Evolutionary conservation across 2,113 vertebrate genomes (phyloP), one percentile per base, ranked within the genome.

Genomic region (Gobio gobio): DNA sequence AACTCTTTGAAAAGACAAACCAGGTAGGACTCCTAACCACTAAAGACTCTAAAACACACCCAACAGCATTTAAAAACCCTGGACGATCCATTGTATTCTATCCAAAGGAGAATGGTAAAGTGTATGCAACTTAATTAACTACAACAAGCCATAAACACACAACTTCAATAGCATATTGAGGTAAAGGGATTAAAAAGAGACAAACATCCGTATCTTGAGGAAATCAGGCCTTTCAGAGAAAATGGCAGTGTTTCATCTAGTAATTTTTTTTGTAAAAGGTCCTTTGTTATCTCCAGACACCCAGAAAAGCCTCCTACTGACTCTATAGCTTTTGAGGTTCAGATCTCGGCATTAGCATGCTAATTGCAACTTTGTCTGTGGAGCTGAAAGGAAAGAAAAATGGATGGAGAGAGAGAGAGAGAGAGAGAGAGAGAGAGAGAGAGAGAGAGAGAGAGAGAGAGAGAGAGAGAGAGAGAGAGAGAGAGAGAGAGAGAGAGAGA

Each of bases 251-350:
- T 85, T 92, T 91, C 59, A 90, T 92, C 86, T 88, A 59, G 86
- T 81, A 36, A 89, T 33, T 58, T 33, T 59, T 63, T 74, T 74
- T 24, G 86, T 90, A 90, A 90, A 92, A 93, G 88, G 92, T 90
- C 90, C 91, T 94, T 93, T 93, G 91, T 93, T 92, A 93, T 93
- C 91, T 93, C 78, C 86, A 88, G 89, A 87, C 90, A 74, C 82
- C 79, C 85, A 91, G 78, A 91, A 90, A 91, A 78, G 88, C 87
- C 88, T 91, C 88, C 78, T 89, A 86, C 91, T 91, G 89, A 90
- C 89, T 93, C 89, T 89, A 91, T 93, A 63, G 78, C 86, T 91
- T 90, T 83, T 84, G 87, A 90, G 86, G 89, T 89, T 91, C 89
- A 90, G 86, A 90, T 84, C 78, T 78, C 76, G 82, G 90, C 88